Conservation (phyloP, 2,888 invertebrate species). For the Sinohyriopsis cumingii region DNA sequence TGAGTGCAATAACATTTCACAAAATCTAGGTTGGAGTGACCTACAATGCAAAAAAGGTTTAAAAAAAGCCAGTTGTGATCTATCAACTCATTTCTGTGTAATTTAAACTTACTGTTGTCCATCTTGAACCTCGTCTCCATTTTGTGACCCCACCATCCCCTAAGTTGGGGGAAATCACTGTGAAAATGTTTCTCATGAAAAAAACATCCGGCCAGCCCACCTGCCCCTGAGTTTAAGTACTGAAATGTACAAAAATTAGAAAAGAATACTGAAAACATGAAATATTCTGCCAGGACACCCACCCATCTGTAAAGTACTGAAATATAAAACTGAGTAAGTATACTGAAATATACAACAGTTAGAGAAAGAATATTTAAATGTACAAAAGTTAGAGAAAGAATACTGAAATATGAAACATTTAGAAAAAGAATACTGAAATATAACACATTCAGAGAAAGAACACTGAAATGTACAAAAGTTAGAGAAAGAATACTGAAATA, state of each 20-base stretch:
- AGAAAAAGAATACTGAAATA: neutral
- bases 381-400: no score
- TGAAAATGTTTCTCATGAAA: slow-evolving; percentile 72
- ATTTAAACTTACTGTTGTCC: slow-evolving; percentile 70
- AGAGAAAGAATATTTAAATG: slow-evolving; percentile 66
- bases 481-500: neutral
- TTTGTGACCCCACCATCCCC: slow-evolving; percentile 77
- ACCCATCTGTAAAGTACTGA: neutral
- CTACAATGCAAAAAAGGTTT: no score
- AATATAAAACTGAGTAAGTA: neutral
- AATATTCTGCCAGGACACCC: neutral
- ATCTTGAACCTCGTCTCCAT: slow-evolving; percentile 74
- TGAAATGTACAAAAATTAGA: slow-evolving; percentile 28
- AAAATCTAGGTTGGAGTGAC: no score
- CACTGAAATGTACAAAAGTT: slow-evolving; percentile 63
- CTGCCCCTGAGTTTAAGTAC: slow-evolving; percentile 75
- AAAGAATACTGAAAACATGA: no score
- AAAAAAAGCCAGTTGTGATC: no score
- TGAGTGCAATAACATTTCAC: no score
- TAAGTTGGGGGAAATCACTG: slow-evolving; percentile 70
- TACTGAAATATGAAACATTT: no score
- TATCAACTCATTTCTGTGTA: no score
- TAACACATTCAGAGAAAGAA: neutral
- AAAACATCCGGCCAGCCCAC: slow-evolving; percentile 74
- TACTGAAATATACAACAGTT: neutral